These are phyloP conservation scores for Hemitrygon akajei DNA, from an alignment of 2,797 vertebrate species.

Conservation along the genomic window DNA sequence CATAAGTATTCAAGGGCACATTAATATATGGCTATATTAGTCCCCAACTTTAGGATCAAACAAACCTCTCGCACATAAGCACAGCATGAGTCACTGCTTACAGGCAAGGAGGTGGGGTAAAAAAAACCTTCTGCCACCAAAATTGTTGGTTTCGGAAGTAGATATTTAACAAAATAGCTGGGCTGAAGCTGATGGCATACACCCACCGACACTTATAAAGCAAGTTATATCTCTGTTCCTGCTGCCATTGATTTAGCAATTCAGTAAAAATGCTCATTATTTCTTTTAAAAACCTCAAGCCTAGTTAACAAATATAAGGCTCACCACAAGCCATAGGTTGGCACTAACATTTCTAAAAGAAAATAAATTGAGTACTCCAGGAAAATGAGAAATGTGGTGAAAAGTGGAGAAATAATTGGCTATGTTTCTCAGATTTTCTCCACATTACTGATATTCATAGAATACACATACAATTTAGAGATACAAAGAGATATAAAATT, in stretches of 20 bases:
- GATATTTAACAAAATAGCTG: constrained; percentile 11
- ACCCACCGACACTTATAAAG: neutral
- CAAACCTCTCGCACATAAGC: neutral
- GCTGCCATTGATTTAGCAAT: constrained; percentile 1
- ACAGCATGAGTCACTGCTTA: neutral
- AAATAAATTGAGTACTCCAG: neutral
- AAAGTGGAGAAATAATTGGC: neutral
- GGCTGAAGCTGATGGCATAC: neutral
- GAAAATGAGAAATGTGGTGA: neutral
- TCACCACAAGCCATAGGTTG: neutral
- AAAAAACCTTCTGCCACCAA: neutral
- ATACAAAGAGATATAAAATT: neutral
- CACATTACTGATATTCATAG: no score
- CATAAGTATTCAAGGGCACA: neutral
- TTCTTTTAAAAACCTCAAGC: neutral
- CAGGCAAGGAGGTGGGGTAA: neutral
- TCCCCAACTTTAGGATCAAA: no score
- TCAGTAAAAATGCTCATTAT: neutral
- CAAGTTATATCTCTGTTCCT: neutral
- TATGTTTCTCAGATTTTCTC: no score
- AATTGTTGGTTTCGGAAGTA: neutral
- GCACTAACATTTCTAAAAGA: neutral
- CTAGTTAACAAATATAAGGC: no score
- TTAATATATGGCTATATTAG: no score
- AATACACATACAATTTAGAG: no score